phyloP scores from a whole-genome alignment of 2,888 invertebrate species.

The Latrodectus hesperus region DNA sequence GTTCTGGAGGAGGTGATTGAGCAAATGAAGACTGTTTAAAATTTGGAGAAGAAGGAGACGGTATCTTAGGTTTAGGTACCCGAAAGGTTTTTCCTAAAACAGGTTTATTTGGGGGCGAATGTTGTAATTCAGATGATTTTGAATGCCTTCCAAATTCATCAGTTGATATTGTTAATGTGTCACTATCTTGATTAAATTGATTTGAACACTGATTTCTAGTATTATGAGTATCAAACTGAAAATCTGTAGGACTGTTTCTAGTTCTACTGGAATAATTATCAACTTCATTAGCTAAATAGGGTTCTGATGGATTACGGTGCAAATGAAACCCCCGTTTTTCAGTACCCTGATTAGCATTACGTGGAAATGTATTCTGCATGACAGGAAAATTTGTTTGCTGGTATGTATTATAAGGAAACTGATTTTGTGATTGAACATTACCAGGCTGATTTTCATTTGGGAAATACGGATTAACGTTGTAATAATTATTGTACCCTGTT shows the following conservation, averaged over 20 bases:
- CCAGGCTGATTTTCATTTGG: conserved; percentile 42
- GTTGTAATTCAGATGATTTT: conserved; percentile 62
- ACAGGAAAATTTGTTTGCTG: conserved; percentile 56
- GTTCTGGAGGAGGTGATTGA: conserved; percentile 4
- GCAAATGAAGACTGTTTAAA: conserved; percentile 37
- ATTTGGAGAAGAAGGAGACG: conserved; percentile 68
- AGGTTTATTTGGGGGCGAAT: conserved; percentile 88
- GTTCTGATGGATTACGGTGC: conserved; percentile 46
- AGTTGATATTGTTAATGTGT: conserved; percentile 23
- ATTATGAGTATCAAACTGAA: conserved; percentile 31
- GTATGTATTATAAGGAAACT: conserved; percentile 36
- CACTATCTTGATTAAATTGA: conserved; percentile 25
- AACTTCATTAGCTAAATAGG: conserved; percentile 30
- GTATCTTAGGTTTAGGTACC: conserved; percentile 72
- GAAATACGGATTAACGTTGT: conserved; percentile 36
- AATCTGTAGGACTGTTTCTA: conserved; percentile 23
- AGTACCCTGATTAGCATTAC: conserved; percentile 12
- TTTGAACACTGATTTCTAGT: conserved; percentile 26
- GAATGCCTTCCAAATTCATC: conserved; percentile 68
- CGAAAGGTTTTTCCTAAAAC: conserved; percentile 73
- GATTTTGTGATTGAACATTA: conserved; percentile 32
- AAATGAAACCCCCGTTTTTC: conserved; percentile 57
- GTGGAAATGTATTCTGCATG: conserved; percentile 54
- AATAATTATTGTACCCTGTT: conserved; percentile 47
- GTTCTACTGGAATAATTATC: conserved; percentile 34